Evolutionary conservation across 2,888 invertebrate genomes (phyloP).

Genomic region (Prosapia bicincta): DNA sequence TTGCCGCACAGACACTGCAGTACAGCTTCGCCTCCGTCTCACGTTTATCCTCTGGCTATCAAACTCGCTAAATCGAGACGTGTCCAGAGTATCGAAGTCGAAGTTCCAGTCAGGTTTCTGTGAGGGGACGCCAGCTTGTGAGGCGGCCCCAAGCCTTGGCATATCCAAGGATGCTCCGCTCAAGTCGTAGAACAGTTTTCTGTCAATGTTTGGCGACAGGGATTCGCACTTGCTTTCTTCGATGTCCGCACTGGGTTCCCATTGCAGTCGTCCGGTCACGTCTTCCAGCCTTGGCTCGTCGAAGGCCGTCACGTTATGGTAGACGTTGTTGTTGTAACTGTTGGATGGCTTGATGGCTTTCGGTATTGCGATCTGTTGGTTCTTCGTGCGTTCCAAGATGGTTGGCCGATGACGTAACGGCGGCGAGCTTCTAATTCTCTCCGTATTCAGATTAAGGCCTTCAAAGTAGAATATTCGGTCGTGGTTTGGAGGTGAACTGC

Average conservation of each 20-base stretch:
- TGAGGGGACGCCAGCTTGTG: neutral
- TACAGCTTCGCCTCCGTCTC: conserved; percentile 21
- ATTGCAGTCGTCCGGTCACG: neutral
- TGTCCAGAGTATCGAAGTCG: neutral
- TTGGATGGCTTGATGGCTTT: conserved; percentile 16
- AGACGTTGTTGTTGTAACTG: conserved; percentile 12
- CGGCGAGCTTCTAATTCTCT: neutral
- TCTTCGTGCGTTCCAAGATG: conserved; percentile 14
- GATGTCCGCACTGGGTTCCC: neutral
- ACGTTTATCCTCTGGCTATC: neutral
- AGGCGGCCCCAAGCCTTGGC: neutral
- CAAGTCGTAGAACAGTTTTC: neutral
- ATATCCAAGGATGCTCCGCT: neutral
- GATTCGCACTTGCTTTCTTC: neutral
- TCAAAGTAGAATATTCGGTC: conserved; percentile 23
- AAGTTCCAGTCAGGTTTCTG: neutral
- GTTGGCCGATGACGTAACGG: conserved; percentile 6
- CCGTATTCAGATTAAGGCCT: neutral
- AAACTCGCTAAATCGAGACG: neutral
- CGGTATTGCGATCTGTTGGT: conserved; percentile 4
- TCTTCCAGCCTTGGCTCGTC: neutral
- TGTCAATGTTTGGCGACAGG: neutral
- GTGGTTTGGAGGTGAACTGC: neutral
- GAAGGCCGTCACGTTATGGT: neutral
- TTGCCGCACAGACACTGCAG: conserved; percentile 17